These are phyloP conservation scores for Melipona quadrifasciata DNA, from an alignment of 1,140 invertebrate species.

Conservation along the genomic window DNA sequence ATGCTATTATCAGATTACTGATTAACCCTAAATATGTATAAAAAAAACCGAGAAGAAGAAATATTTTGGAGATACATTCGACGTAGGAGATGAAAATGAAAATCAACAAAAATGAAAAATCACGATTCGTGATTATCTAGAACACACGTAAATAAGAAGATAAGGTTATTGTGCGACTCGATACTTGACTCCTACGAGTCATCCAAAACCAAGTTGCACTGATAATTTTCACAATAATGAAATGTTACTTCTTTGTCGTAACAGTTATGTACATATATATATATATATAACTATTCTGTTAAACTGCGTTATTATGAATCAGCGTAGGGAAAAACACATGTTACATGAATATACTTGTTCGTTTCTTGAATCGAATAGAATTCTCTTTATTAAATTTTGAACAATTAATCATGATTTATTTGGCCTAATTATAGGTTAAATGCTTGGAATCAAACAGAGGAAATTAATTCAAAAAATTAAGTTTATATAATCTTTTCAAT, in stretches of 20 bases:
- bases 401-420: neutral
- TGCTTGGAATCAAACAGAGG: neutral
- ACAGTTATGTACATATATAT: neutral
- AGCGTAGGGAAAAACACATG: neutral
- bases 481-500: neutral
- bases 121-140: neutral
- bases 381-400: neutral
- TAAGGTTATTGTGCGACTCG: neutral
- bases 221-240: neutral
- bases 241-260: neutral
- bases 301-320: neutral
- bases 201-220: too few relatives aligned
- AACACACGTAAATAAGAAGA: neutral
- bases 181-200: neutral
- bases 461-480: neutral
- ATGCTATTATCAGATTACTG: neutral
- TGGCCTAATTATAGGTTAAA: neutral
- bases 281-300: neutral
- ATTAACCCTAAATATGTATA: neutral
- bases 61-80: neutral
- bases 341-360: neutral
- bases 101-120: slow-evolving; percentile 3
- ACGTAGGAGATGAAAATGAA: neutral
- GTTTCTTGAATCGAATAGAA: neutral
- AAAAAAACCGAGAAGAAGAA: neutral